Percentiles rank a stretch among this genome's conserved stretches.
Conservation (phyloP, 2,113 vertebrate genomes). For the Vireo altiloquus region DNA sequence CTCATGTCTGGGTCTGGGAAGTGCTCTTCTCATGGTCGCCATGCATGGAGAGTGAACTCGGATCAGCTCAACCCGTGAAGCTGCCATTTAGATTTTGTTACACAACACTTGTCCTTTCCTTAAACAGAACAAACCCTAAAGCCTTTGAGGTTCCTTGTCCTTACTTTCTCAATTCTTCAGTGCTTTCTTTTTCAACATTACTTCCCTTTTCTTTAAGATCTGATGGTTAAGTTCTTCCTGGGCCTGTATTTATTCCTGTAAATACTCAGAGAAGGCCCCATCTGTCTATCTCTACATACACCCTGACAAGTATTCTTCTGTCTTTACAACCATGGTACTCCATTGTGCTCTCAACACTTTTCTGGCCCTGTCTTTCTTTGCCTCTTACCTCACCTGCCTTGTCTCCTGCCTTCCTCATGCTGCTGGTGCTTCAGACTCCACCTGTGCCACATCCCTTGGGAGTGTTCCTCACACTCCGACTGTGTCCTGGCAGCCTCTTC, state of each 20-base stretch:
- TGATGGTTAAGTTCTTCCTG: neutral
- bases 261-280: too few relatives aligned
- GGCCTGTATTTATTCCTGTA: too few relatives aligned
- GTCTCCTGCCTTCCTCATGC: neutral
- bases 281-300: neutral
- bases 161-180: neutral
- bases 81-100: neutral
- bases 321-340: neutral
- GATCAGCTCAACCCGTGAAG: neutral
- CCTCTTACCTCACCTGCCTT: neutral
- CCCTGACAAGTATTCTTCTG: neutral
- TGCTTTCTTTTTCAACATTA: neutral
- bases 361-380: neutral
- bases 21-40: neutral
- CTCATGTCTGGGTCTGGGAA: accelerated
- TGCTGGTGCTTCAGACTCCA: neutral
- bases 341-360: neutral
- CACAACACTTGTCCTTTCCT: neutral
- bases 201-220: neutral
- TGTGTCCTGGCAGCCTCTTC: neutral
- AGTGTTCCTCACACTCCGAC: neutral
- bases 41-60: neutral
- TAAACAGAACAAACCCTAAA: neutral
- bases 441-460: neutral
- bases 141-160: neutral